phyloP scores from a whole-genome alignment of 2,113 vertebrate species.

The cattle (Bos taurus) region DNA sequence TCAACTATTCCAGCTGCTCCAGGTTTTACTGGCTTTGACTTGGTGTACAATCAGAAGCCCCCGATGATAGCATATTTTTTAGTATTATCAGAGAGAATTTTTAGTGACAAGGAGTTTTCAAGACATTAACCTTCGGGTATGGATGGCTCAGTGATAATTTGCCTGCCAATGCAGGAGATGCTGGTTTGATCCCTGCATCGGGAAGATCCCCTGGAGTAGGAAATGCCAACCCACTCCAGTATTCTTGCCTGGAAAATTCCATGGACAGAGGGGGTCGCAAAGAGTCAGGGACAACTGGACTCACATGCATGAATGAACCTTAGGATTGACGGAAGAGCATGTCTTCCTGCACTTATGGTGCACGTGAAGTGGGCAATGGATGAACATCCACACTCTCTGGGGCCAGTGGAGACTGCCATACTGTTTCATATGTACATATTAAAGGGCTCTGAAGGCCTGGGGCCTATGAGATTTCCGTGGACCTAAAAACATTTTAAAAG shows the following conservation, averaged over 20 bases:
- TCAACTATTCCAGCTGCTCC: not conserved
- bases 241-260: not conserved
- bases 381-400: not conserved
- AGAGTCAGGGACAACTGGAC: not conserved
- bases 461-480: not conserved
- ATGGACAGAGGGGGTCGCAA: not conserved
- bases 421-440: not conserved
- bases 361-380: not conserved
- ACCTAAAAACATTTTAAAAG: not conserved
- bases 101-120: not conserved
- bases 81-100: not conserved
- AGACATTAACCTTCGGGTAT: not conserved
- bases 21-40: not conserved
- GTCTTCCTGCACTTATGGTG: not conserved
- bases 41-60: not conserved
- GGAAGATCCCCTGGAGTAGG: not conserved
- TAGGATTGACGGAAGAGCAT: not conserved
- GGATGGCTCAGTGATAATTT: not conserved
- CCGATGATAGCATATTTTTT: not conserved
- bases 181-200: not conserved
- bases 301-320: not conserved
- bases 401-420: not conserved
- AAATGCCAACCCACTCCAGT: not conserved
- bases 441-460: not conserved
- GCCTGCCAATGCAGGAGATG: not conserved